Conservation (phyloP, 2,888 invertebrate genomes). For the Plagodis dolabraria region DNA sequence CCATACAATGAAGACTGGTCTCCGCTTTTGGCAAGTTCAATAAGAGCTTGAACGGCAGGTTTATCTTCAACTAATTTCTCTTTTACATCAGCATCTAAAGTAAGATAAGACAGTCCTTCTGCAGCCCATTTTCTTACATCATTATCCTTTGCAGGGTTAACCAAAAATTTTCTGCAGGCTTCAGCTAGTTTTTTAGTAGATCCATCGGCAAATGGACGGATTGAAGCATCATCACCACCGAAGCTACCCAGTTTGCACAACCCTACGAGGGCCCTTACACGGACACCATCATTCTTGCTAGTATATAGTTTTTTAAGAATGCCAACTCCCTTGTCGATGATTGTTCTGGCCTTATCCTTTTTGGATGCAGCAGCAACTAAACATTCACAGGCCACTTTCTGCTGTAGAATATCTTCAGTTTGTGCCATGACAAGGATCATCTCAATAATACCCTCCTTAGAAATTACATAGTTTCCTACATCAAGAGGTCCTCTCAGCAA, state of each 20-base stretch:
- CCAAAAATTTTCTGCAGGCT: conserved; percentile 95
- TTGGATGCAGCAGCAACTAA: conserved; percentile 98
- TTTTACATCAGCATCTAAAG: conserved; percentile 99
- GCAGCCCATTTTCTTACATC: conserved; percentile 98
- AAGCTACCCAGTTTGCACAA: conserved; percentile 97
- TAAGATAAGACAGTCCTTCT: conserved; percentile 97
- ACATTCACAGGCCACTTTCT: conserved; percentile 98
- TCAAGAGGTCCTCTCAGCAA: conserved; percentile 96
- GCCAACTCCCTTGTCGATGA: conserved; percentile 94
- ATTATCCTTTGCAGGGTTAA: conserved; percentile 94
- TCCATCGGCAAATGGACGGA: conserved; percentile 97
- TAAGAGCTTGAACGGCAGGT: conserved; percentile 92
- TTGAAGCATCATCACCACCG: conserved; percentile 97
- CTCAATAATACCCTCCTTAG: conserved; percentile 94
- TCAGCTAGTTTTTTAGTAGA: conserved; percentile 96
- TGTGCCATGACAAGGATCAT: conserved; percentile 99
- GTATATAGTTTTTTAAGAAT: conserved; percentile 97
- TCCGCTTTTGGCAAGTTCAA: conserved; percentile 94
- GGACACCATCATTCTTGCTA: conserved; percentile 94
- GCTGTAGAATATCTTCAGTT: conserved; percentile 94
- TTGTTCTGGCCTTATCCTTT: conserved; percentile 97
- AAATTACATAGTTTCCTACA: conserved; percentile 94
- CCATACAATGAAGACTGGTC: conserved; percentile 96
- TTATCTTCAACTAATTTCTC: conserved; percentile 96
- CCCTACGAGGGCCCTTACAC: conserved; percentile 95